Conservation (phyloP, 2,797 vertebrate genomes). For the Loris lydekkerianus region DNA sequence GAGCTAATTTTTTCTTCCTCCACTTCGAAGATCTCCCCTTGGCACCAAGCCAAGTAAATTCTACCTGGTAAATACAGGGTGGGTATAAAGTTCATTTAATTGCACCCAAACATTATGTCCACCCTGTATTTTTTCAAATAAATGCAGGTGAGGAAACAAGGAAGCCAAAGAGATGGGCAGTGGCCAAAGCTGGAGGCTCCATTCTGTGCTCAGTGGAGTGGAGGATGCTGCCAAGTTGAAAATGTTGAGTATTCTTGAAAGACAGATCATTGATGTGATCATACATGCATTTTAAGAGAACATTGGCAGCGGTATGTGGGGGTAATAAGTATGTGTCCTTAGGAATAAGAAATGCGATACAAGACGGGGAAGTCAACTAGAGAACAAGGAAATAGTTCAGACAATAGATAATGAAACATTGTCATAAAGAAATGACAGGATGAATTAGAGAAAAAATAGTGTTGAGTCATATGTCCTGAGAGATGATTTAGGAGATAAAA, state of each 20-base stretch:
- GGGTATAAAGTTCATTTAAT: too few relatives aligned
- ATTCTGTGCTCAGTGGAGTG: neutral
- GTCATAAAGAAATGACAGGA: neutral
- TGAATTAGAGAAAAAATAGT: neutral
- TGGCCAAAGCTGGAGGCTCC: neutral
- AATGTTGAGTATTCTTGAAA: neutral
- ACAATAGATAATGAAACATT: neutral
- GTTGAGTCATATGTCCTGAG: neutral
- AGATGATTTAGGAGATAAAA: neutral
- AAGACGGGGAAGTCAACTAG: neutral
- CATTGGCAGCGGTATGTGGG: neutral
- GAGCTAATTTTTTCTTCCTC: neutral
- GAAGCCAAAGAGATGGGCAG: neutral
- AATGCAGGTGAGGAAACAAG: neutral
- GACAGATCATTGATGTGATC: neutral
- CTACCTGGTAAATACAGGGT: neutral
- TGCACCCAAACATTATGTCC: too few relatives aligned
- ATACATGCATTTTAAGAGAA: neutral
- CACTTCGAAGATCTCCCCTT: neutral
- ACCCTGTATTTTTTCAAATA: neutral
- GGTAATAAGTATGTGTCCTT: neutral
- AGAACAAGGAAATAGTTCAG: neutral
- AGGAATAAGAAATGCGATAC: neutral
- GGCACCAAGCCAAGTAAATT: neutral
- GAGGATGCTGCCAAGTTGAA: neutral